A percentile compares a stretch with the other conserved stretches of the same genome.
These are phyloP conservation scores for Morone saxatilis DNA, from an alignment of 2,113 vertebrate genomes.

Conservation along the genomic window DNA sequence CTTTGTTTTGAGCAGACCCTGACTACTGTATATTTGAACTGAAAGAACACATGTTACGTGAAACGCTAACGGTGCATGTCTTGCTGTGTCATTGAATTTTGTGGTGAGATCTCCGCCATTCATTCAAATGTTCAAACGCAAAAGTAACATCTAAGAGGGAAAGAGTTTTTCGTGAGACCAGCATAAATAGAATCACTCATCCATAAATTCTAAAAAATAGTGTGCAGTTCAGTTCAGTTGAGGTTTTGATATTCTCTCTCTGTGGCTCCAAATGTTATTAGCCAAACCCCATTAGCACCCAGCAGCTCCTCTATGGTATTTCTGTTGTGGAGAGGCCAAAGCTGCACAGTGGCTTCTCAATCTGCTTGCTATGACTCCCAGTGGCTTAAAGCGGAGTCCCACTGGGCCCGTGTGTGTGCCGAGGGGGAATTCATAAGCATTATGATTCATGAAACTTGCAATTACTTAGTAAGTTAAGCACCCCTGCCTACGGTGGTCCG, in stretches of 20 bases:
- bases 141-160: constrained; percentile 21
- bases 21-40: constrained; percentile 53
- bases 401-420: constrained; percentile 44
- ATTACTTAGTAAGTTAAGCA: constrained; percentile 83
- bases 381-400: constrained; percentile 56
- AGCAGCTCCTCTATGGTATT: constrained; percentile 33
- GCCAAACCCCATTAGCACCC: constrained; percentile 59
- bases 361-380: constrained; percentile 58
- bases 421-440: constrained; percentile 78
- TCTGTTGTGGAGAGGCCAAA: constrained; percentile 35
- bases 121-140: background rate
- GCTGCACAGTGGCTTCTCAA: constrained; percentile 63
- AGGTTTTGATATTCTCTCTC: constrained; percentile 46
- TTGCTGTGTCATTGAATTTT: constrained; percentile 21
- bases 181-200: constrained; percentile 13
- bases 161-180: constrained; percentile 16
- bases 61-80: constrained; percentile 21
- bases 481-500: constrained; percentile 77
- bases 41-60: constrained; percentile 4
- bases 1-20: constrained; percentile 46
- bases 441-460: constrained; percentile 84
- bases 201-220: constrained; percentile 13
- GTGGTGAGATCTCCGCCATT: constrained; percentile 9
- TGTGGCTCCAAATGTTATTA: constrained; percentile 50
- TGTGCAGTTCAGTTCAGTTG: constrained; percentile 1